Percentiles rank a stretch among this genome's conserved stretches.
Conservation (phyloP, 1,140 invertebrate species). For the Melipona quadrifasciata region DNA sequence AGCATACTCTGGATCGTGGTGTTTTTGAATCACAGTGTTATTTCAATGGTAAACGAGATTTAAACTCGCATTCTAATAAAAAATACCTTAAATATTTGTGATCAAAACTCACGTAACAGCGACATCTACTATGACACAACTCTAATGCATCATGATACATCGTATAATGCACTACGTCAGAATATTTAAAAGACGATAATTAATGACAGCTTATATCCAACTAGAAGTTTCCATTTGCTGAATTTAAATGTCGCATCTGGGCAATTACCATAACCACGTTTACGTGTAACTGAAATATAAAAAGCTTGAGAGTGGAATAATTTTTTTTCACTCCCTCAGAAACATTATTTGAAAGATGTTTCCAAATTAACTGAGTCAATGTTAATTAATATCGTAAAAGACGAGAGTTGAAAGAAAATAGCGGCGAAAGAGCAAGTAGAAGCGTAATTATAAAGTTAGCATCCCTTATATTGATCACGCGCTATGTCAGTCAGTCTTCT, state of each 20-base stretch:
- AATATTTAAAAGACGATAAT: neutral
- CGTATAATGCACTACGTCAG: neutral
- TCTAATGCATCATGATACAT: neutral
- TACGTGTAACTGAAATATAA: neutral
- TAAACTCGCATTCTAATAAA: neutral
- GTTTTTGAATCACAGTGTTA: neutral
- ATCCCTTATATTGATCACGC: conserved; percentile 59
- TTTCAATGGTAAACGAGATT: neutral
- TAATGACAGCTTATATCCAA: neutral
- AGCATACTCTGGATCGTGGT: neutral
- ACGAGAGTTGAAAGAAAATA: conserved; percentile 12
- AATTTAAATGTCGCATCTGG: neutral
- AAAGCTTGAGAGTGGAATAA: neutral
- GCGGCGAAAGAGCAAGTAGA: neutral
- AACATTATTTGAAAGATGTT: neutral
- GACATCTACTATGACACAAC: conserved; percentile 8
- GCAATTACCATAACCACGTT: neutral
- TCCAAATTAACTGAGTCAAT: neutral
- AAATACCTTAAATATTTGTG: neutral
- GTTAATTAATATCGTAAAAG: conserved; percentile 14
- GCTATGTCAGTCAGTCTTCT: conserved; percentile 29
- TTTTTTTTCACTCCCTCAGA: neutral
- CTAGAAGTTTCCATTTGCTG: neutral
- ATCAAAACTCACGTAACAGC: neutral
- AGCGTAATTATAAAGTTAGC: conserved; percentile 45